A percentile compares a stretch with the other conserved stretches of the same genome.
Evolutionary conservation across 2,113 vertebrate species (phyloP).

Genomic region (Eptesicus fuscus): DNA sequence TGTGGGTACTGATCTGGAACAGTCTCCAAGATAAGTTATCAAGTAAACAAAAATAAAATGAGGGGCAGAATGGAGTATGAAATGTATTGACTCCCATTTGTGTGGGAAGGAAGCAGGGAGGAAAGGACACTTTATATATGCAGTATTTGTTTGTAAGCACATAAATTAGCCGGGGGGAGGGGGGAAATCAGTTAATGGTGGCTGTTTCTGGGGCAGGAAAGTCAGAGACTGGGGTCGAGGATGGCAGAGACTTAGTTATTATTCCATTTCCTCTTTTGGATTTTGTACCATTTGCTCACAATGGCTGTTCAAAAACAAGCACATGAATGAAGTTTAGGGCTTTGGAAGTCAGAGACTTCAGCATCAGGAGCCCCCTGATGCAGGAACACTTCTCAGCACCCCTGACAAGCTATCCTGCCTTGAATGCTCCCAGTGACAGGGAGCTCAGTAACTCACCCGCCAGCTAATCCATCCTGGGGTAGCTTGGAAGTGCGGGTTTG

Average conservation of each 20-base stretch:
- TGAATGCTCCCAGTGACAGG: not conserved
- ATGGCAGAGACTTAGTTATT: not conserved
- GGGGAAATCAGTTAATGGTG: fast-evolving
- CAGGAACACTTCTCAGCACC: not conserved
- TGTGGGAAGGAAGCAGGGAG: no score
- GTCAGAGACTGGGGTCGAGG: not conserved
- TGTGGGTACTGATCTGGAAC: not conserved
- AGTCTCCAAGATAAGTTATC: not conserved
- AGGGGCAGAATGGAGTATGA: not conserved
- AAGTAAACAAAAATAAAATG: not conserved
- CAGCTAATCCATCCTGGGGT: not conserved
- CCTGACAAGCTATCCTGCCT: not conserved
- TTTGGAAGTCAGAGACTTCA: not conserved
- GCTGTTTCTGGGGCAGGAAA: not conserved
- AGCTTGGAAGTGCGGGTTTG: not conserved
- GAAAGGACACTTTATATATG: no score
- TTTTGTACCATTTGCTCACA: not conserved
- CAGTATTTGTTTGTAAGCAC: not conserved
- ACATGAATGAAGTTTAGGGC: not conserved
- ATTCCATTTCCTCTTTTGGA: not conserved
- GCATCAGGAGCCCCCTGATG: not conserved
- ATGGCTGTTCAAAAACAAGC: not conserved
- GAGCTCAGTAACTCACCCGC: not conserved
- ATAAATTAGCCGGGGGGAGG: not conserved
- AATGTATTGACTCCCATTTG: fast-evolving